Conservation (phyloP, 2,888 invertebrate genomes). For the Neoitamus cyanurus region DNA sequence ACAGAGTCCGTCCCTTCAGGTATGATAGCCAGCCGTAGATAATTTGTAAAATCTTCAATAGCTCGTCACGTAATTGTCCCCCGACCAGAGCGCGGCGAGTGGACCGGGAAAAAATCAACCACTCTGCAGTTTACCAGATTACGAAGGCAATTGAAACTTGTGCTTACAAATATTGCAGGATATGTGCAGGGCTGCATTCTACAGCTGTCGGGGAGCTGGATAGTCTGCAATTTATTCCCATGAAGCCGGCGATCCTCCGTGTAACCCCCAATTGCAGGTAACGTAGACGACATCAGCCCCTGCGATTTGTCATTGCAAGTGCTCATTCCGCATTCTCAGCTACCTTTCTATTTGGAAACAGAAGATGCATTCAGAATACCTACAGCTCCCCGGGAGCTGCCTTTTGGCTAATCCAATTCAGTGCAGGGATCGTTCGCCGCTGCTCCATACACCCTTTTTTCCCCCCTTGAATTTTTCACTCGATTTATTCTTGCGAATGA, state of each 20-base stretch:
- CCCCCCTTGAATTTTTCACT: slow-evolving; percentile 11
- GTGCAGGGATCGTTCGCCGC: not conserved
- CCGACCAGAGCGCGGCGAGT: not conserved
- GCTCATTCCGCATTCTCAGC: slow-evolving; percentile 26
- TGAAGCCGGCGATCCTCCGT: not conserved
- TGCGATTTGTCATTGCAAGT: slow-evolving; percentile 37
- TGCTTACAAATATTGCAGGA: slow-evolving; percentile 35
- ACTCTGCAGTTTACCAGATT: not conserved
- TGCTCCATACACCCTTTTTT: not conserved
- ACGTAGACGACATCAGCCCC: slow-evolving; percentile 10
- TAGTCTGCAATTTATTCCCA: slow-evolving; percentile 21
- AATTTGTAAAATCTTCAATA: slow-evolving; percentile 21
- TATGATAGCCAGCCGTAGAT: not conserved
- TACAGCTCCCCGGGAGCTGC: not conserved
- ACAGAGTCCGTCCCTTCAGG: not conserved
- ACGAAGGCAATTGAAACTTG: slow-evolving; percentile 14
- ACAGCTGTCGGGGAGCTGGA: not conserved
- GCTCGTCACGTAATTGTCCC: not conserved
- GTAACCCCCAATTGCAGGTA: slow-evolving; percentile 13
- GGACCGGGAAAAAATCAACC: not conserved
- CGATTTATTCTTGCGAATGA: slow-evolving; percentile 28
- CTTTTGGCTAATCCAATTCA: slow-evolving; percentile 20
- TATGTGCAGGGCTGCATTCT: not conserved
- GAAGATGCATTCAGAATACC: slow-evolving; percentile 30
- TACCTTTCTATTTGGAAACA: slow-evolving; percentile 18